These are phyloP conservation scores for Aromia moschata DNA, from an alignment of 2,888 invertebrate species.

Conservation along the genomic window DNA sequence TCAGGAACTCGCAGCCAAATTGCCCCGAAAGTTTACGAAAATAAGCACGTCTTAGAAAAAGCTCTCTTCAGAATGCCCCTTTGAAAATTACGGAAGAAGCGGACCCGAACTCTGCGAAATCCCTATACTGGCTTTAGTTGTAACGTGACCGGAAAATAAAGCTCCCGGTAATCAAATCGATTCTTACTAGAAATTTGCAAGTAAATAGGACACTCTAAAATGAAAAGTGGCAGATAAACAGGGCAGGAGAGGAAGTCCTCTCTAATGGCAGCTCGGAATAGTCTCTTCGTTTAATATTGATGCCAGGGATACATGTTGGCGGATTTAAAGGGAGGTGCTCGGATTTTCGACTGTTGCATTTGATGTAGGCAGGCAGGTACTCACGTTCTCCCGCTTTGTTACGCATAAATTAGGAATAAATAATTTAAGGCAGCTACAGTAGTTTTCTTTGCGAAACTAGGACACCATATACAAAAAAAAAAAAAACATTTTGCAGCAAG, in stretches of 20 bases:
- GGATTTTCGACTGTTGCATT: background rate
- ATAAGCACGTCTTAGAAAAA: conserved; percentile 23
- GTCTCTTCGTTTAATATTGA: background rate
- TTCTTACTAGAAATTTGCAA: conserved; percentile 19
- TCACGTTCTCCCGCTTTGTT: background rate
- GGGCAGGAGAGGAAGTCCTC: background rate
- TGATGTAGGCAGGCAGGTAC: no score
- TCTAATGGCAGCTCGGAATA: background rate
- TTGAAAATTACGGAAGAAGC: conserved; percentile 29
- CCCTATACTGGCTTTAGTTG: conserved; percentile 33
- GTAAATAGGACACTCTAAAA: conserved; percentile 12
- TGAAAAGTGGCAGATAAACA: background rate
- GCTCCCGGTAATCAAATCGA: conserved; percentile 22
- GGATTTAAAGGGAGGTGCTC: background rate
- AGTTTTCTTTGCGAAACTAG: no score
- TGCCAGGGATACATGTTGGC: background rate
- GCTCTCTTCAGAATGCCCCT: conserved; percentile 22
- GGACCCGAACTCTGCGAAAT: conserved; percentile 28
- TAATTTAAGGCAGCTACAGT: no score
- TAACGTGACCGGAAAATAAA: conserved; percentile 32
- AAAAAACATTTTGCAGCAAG: no score
- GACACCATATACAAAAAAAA: no score
- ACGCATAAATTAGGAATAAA: background rate
- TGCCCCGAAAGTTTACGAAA: conserved; percentile 7
- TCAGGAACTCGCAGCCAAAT: background rate